phyloP scores from a whole-genome alignment of 2,113 vertebrate species.

The Nothocercus julius region DNA sequence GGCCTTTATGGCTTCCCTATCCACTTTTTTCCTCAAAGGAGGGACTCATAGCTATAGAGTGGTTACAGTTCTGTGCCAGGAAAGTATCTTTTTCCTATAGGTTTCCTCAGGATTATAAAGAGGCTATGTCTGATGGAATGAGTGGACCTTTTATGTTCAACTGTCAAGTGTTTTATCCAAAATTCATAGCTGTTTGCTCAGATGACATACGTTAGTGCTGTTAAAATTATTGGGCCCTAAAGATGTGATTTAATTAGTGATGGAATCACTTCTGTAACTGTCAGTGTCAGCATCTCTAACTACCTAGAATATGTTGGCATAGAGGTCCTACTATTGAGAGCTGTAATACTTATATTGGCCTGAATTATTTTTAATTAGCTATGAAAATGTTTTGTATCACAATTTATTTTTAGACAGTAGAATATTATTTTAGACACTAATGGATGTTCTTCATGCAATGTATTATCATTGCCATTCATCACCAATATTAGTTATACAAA shows the following conservation, averaged over 20 bases:
- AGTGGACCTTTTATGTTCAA: neutral
- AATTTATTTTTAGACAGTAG: conserved; percentile 61
- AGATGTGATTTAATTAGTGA: conserved; percentile 32
- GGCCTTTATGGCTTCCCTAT: neutral
- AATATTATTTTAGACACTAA: conserved; percentile 58
- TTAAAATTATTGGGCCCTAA: neutral
- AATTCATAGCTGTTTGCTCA: conserved; percentile 15
- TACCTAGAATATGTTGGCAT: neutral
- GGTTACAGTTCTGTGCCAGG: neutral
- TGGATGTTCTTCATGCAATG: conserved; percentile 55
- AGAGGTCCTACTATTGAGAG: neutral
- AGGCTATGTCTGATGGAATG: neutral
- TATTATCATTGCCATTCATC: conserved; percentile 71
- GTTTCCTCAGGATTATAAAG: neutral
- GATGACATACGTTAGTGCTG: neutral
- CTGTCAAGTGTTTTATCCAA: neutral
- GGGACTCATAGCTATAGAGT: neutral
- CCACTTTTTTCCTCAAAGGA: neutral
- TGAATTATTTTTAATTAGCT: conserved; percentile 52
- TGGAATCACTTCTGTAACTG: conserved; percentile 1
- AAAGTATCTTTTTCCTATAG: neutral
- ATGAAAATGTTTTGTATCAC: conserved; percentile 59
- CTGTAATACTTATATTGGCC: neutral
- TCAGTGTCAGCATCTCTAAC: neutral
- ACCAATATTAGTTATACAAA: conserved; percentile 74